Evolutionary conservation across 2,797 vertebrate genomes (phyloP).

Genomic region (Crenuchus spilurus): DNA sequence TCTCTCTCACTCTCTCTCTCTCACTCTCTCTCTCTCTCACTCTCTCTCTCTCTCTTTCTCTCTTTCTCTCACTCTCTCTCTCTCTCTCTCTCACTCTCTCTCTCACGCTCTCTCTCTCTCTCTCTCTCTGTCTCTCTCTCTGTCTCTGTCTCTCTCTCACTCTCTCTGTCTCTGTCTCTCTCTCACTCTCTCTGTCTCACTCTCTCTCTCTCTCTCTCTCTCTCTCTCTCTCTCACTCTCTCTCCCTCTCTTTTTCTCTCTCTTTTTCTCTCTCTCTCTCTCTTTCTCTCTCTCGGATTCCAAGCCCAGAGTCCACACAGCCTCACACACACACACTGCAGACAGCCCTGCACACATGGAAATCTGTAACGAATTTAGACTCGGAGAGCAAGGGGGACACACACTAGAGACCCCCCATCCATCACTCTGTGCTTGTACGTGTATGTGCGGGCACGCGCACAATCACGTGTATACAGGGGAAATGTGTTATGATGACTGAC

Average conservation of each 20-base stretch:
- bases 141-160: slow-evolving; percentile 34
- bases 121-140: slow-evolving; percentile 2
- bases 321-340: slow-evolving; percentile 35
- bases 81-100: slow-evolving; percentile 34
- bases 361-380: slow-evolving; percentile 51
- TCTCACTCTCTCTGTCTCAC: slow-evolving; percentile 19
- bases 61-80: slow-evolving; percentile 1
- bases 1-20: slow-evolving; percentile 2
- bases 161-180: no score
- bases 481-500: slow-evolving; percentile 62
- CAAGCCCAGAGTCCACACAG: slow-evolving; percentile 41
- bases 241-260: slow-evolving; percentile 17
- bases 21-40: slow-evolving; percentile 34
- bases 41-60: slow-evolving; percentile 28
- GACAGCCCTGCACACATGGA: slow-evolving; percentile 38
- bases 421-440: slow-evolving; percentile 13
- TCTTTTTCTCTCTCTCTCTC: slow-evolving; percentile 12
- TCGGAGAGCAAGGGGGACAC: not conserved
- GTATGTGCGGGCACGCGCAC: not conserved
- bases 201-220: slow-evolving; percentile 15
- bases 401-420: slow-evolving; percentile 40
- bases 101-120: slow-evolving; percentile 30
- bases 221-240: slow-evolving; percentile 36
- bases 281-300: slow-evolving; percentile 51
- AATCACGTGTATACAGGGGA: not conserved